Conservation (phyloP, 2,113 vertebrate species). For the Neopipo cinnamomea region DNA sequence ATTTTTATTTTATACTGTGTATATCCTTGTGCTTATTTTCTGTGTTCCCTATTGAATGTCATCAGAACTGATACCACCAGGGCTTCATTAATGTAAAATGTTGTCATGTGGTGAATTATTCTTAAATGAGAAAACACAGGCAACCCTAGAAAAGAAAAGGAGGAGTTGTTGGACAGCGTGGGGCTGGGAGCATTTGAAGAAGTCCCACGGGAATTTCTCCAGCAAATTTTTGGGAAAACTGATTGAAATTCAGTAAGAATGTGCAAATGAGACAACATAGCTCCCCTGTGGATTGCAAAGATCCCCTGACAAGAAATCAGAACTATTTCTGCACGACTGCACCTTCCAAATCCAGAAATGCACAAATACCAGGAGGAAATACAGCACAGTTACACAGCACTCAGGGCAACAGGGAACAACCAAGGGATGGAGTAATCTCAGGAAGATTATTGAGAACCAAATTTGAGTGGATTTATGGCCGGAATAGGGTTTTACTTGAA, state of each 20-base stretch:
- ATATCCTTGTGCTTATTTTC: constrained; percentile 3
- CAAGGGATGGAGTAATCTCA: neutral
- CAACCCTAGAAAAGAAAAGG: constrained; percentile 23
- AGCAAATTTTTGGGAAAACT: constrained; percentile 40
- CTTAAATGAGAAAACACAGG: constrained; percentile 22
- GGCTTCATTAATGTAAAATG: constrained; percentile 57
- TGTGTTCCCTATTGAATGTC: neutral
- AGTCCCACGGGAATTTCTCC: neutral
- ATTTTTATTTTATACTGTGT: constrained; percentile 2
- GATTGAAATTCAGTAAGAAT: constrained; percentile 43
- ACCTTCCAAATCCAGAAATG: neutral
- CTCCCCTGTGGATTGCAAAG: neutral
- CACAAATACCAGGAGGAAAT: neutral
- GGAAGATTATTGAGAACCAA: neutral
- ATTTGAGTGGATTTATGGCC: neutral
- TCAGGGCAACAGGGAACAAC: neutral
- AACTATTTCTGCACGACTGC: neutral
- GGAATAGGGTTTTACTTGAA: neutral
- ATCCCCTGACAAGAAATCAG: neutral
- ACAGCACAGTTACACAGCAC: fast-evolving
- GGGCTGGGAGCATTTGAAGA: constrained; percentile 9
- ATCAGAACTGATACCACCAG: constrained; percentile 6
- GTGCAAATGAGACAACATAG: constrained; percentile 22
- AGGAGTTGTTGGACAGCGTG: neutral
- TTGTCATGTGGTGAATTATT: constrained; percentile 27